Conservation (phyloP, 2,888 invertebrate genomes). For the Cephus rjabovi region DNA sequence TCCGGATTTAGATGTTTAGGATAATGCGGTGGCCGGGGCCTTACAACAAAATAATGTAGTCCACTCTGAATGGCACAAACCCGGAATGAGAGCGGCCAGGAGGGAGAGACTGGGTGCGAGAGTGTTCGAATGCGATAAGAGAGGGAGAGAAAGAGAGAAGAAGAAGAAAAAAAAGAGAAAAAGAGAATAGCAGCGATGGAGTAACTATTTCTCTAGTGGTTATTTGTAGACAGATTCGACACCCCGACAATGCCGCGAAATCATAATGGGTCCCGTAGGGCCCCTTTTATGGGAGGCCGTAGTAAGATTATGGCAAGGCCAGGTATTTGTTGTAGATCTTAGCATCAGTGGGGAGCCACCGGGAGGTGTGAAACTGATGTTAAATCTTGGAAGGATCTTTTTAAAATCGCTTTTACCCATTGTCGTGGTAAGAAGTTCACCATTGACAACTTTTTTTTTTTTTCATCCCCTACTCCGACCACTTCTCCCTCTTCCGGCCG, state of each 20-base stretch:
- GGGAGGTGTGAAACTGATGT: constrained; percentile 62
- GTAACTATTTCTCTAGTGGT: constrained; percentile 63
- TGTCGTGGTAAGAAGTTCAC: constrained; percentile 64
- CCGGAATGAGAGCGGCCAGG: constrained; percentile 42
- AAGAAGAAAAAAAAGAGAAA: constrained; percentile 8
- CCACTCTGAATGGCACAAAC: constrained; percentile 57
- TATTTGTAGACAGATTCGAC: constrained; percentile 67
- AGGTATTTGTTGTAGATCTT: constrained; percentile 57
- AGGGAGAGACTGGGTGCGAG: constrained; percentile 11
- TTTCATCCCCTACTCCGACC: constrained; percentile 30
- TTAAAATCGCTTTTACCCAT: constrained; percentile 59
- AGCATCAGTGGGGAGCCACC: constrained; percentile 50
- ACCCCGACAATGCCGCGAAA: constrained; percentile 60
- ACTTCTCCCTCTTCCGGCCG: constrained; percentile 39
- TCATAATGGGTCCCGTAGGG: constrained; percentile 58
- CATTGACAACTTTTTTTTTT: constrained; percentile 22
- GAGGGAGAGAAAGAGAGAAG: constrained; percentile 9
- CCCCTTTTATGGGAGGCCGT: constrained; percentile 48
- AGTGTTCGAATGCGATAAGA: background rate
- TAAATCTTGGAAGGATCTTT: constrained; percentile 58
- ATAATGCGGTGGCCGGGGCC: constrained; percentile 62
- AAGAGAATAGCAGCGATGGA: constrained; percentile 39
- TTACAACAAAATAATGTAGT: constrained; percentile 65
- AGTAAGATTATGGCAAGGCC: constrained; percentile 58
- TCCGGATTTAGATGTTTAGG: constrained; percentile 67